Evolutionary conservation across 1,140 invertebrate species (phyloP), one percentile per base, ranked within the genome.

Genomic region (Gryllus bimaculatus): DNA sequence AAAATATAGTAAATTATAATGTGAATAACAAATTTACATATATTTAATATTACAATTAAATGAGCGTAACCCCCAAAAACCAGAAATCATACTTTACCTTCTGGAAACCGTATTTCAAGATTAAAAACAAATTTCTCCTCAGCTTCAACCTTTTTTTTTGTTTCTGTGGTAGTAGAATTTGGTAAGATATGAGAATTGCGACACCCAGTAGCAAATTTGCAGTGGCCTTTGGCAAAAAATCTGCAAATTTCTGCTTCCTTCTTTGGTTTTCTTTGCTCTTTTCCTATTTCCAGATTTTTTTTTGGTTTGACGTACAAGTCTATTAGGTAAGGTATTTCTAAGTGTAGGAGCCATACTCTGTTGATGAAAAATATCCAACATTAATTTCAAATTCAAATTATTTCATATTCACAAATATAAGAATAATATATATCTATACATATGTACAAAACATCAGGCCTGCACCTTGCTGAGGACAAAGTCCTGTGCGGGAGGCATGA

Each of bases 41-140:
- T 39, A 39, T 39, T 5, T 2, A 39, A 39, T 2, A 39, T 39
- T 39, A 5, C 1, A 39, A 39, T 2, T 2, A 39, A 39, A 39
- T 39, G 5, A 39, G 7, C 7, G 54, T 1, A 2, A 66, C 7
- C 7, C 18, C 7, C 54, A 66, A 66, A 66, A 66, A 3, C 0
- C 18, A 18, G 18, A 18, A 66, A 13, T 66, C 54, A 39, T 90
- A 84, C n/a, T n/a, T n/a, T n/a, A n/a, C 90, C 88, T 80, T 89
- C 86, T 8, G 91, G 89, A 87, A 94, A 93, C 82, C 92, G 87
- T 83, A 94, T 89, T 89, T 94, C 93, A 83, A 94, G 86, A 82
- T 89, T 88, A 85, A 91, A 92, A 76, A 84, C 81, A 82, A 82
- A 84, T 78, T 86, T 85, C 80, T 85, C 83, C 66, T 73, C 26